These are phyloP conservation scores for Taphrorychus bicolor DNA, from an alignment of 2,888 invertebrate species.

Conservation along the genomic window DNA sequence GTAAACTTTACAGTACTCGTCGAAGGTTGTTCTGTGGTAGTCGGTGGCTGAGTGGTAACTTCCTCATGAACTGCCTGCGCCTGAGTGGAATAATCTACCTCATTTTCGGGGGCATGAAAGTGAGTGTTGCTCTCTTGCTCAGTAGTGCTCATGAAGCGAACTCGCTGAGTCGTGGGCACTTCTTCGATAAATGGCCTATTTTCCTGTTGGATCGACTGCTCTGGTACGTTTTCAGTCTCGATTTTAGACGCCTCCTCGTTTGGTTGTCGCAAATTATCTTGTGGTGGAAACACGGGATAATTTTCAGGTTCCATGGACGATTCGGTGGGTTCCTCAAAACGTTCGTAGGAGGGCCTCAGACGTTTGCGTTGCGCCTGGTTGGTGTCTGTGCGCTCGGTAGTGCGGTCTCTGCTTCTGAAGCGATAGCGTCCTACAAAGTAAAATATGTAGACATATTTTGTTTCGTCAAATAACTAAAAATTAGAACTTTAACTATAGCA, in stretches of 20 bases:
- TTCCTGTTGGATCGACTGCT: conserved; percentile 10
- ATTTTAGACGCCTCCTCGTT: too few relatives aligned
- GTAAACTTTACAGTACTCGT: conserved; percentile 50
- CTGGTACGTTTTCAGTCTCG: not conserved
- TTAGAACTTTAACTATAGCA: not conserved
- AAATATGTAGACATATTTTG: too few relatives aligned
- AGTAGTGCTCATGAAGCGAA: conserved; percentile 4
- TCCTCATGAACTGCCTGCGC: conserved; percentile 12
- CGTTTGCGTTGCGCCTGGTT: conserved; percentile 27
- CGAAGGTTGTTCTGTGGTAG: conserved; percentile 42
- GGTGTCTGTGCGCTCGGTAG: not conserved
- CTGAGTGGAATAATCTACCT: conserved; percentile 52
- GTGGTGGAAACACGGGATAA: not conserved
- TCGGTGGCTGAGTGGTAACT: conserved; percentile 42
- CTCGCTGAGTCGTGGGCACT: conserved; percentile 33
- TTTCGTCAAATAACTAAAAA: too few relatives aligned
- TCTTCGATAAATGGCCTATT: conserved; percentile 36
- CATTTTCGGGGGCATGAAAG: conserved; percentile 51
- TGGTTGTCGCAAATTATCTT: too few relatives aligned
- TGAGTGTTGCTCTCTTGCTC: conserved; percentile 24
- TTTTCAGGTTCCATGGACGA: conserved; percentile 7
- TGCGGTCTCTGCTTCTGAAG: conserved; percentile 29
- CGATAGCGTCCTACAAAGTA: conserved; percentile 27
- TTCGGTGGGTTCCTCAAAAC: conserved; percentile 24
- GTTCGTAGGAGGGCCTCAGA: conserved; percentile 20